Evolutionary conservation across 2,113 vertebrate genomes (phyloP).

Genomic region (Budorcas taxicolor): DNA sequence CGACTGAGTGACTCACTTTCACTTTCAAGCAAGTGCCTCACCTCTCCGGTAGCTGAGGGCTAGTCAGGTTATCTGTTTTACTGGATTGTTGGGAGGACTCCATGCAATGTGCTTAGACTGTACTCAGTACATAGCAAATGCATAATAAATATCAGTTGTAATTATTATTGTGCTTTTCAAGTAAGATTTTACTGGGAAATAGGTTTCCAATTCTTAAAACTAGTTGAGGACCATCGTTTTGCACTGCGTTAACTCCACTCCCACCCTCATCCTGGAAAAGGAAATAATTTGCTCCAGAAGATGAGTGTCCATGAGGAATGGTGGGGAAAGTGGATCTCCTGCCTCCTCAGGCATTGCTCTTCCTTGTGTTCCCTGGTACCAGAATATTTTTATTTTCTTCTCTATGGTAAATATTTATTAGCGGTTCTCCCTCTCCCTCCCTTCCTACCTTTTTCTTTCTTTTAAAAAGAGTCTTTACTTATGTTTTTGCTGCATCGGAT

Average conservation of each 20-base stretch:
- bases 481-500: not conserved
- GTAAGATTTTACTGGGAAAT: not conserved
- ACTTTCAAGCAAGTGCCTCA: not conserved
- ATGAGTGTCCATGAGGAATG: rapidly evolving
- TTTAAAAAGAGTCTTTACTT: not conserved
- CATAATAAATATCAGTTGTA: not conserved
- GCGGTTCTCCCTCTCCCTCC: not conserved
- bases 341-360: rapidly evolving
- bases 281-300: not conserved
- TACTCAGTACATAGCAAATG: not conserved
- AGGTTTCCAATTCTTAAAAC: not conserved
- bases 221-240: not conserved
- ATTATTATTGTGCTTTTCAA: not conserved
- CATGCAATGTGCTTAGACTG: not conserved
- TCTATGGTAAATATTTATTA: not conserved
- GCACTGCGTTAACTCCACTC: not conserved
- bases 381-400: not conserved
- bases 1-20: not conserved
- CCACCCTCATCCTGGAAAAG: not conserved
- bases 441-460: not conserved
- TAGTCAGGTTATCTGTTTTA: rapidly evolving
- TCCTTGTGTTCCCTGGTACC: not conserved
- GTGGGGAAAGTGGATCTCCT: rapidly evolving
- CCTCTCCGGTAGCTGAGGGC: not conserved
- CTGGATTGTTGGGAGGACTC: not conserved